Percentiles rank a stretch among this genome's conserved stretches.
Conservation (phyloP, 2,797 vertebrate species). For the Apodemus agrarius region DNA sequence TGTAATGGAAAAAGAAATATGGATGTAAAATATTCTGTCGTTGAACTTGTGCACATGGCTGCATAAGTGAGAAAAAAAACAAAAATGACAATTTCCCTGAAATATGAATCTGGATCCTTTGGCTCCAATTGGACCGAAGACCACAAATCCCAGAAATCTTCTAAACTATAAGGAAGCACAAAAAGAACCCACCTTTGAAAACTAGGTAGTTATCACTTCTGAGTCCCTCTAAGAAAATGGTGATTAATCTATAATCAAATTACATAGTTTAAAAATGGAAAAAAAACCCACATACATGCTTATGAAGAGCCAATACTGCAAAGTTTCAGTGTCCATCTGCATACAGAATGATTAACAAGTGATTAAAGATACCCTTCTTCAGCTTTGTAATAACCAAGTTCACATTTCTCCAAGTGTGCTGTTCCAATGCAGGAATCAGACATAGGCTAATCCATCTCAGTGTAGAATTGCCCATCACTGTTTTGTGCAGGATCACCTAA, state of each 20-base stretch:
- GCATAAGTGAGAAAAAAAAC: constrained; percentile 20
- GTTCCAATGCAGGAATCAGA: neutral
- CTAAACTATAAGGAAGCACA: neutral
- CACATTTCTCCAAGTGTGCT: neutral
- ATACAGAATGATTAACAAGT: neutral
- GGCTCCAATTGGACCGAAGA: neutral
- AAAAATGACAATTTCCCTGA: neutral
- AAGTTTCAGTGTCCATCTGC: constrained; percentile 1
- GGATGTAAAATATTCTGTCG: neutral
- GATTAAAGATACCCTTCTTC: neutral
- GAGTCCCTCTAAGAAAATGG: neutral
- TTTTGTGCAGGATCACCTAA: neutral
- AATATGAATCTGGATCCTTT: neutral
- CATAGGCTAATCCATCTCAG: neutral
- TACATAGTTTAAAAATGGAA: constrained; percentile 1
- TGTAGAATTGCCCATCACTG: neutral
- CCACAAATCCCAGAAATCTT: neutral
- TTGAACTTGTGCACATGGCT: neutral
- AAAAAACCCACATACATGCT: neutral
- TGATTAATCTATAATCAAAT: neutral
- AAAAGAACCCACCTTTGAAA: neutral
- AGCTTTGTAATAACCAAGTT: neutral
- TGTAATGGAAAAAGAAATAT: neutral
- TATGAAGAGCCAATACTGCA: neutral
- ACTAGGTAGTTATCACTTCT: neutral